Evolutionary conservation across 2,797 vertebrate species (phyloP).

Genomic region (Atherinosoma microstoma): DNA sequence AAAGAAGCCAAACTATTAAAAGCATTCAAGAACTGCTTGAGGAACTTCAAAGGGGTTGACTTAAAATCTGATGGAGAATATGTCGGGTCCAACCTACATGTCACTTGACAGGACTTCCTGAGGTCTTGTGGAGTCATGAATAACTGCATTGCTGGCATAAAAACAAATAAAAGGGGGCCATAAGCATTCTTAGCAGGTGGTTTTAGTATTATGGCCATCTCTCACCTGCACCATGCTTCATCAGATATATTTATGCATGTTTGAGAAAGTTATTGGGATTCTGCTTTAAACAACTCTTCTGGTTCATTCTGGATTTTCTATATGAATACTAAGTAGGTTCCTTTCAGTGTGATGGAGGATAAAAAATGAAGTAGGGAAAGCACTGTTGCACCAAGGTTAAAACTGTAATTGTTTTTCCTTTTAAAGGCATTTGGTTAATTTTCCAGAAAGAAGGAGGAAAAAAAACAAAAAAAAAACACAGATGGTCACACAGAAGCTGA

Average conservation of each 20-base stretch:
- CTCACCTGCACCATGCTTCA: not conserved
- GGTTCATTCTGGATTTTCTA: slow-evolving; percentile 26
- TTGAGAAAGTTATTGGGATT: not conserved
- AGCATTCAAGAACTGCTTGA: not conserved
- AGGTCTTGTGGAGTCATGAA: not conserved
- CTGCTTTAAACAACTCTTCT: slow-evolving; percentile 9
- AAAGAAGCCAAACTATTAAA: not conserved
- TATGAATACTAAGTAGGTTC: slow-evolving; percentile 23
- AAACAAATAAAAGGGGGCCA: not conserved
- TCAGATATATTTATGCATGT: not conserved
- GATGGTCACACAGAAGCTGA: slow-evolving; percentile 85
- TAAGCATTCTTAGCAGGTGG: not conserved
- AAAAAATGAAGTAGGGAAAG: slow-evolving; percentile 16
- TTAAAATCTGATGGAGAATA: not conserved
- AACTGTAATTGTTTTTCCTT: slow-evolving; percentile 79
- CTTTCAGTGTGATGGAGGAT: slow-evolving; percentile 6
- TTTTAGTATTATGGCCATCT: not conserved
- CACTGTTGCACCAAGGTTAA: slow-evolving; percentile 67
- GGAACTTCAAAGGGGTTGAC: not conserved
- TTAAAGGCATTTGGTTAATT: slow-evolving; percentile 73
- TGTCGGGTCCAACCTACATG: not conserved
- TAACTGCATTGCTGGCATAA: not conserved
- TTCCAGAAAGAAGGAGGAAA: slow-evolving; percentile 29
- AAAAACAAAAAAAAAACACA: slow-evolving; percentile 58
- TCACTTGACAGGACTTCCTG: not conserved